A percentile compares a stretch with the other conserved stretches of the same genome.
phyloP scores from a whole-genome alignment of 2,888 invertebrate species.

The Dynastes tityus region DNA sequence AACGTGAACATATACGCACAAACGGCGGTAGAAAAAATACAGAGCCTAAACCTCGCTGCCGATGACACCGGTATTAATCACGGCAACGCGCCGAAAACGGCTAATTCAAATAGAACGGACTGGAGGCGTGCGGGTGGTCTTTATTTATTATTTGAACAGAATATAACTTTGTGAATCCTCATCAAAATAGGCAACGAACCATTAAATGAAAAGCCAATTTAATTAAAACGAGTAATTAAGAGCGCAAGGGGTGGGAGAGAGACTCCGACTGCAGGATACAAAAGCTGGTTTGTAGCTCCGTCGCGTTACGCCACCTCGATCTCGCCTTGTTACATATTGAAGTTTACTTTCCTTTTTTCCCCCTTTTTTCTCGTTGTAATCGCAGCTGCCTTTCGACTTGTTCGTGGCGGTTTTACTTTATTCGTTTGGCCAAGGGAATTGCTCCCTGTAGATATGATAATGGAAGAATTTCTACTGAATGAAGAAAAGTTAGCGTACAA shows the following conservation, averaged over 20 bases:
- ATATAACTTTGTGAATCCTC: conserved; percentile 56
- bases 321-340: too few relatives aligned
- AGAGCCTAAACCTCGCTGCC: not conserved
- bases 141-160: conserved; percentile 52
- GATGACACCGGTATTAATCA: conserved; percentile 37
- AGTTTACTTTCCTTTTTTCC: too few relatives aligned
- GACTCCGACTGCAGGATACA: not conserved
- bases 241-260: conserved; percentile 48
- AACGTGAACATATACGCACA: not conserved
- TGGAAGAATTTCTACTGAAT: too few relatives aligned
- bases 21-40: conserved; percentile 4
- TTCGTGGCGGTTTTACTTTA: too few relatives aligned
- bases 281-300: too few relatives aligned
- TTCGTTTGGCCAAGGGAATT: too few relatives aligned
- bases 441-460: too few relatives aligned
- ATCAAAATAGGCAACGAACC: conserved; percentile 61
- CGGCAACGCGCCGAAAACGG: conserved; percentile 27
- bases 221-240: conserved; percentile 68
- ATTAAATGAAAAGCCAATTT: conserved; percentile 68
- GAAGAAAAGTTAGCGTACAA: too few relatives aligned
- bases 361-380: too few relatives aligned
- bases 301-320: too few relatives aligned
- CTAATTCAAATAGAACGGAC: conserved; percentile 13
- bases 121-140: not conserved
- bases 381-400: too few relatives aligned